Evolutionary conservation across 2,888 invertebrate genomes (phyloP), one percentile per base, ranked within the genome.

Genomic region (Hydriomena furcata): DNA sequence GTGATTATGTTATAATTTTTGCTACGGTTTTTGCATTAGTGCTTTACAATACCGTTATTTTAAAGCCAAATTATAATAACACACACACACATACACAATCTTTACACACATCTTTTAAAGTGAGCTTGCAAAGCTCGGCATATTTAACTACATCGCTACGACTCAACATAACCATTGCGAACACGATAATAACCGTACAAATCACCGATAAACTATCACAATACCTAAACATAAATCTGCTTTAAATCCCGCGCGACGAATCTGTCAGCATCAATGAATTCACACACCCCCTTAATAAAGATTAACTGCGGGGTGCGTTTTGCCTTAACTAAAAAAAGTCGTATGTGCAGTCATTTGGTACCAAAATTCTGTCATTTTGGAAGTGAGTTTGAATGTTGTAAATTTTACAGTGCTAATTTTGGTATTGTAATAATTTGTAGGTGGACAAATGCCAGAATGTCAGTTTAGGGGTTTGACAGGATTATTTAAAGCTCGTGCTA

Each of bases 281-380:
- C 76, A 72, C 79, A 81, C 77, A 76, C 78, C 79, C 82, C 83
- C 79, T 76, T 82, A 82, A 83, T 82, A 84, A 84, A 82, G 84
- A 84, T 86, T 82, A 83, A 83, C 77, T 68, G 67, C 68, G 31
- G 79, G 79, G 74, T 60, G 73, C 52, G 56, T 58, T 62, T 61
- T 23, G 38, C 73, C 70, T 67, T 66, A 70, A 66, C 36, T 58
- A 13, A 23, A 63, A 67, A 77, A 77, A 5, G 69, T 30, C 62
- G 21, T 61, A 79, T 60, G 41, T 53, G 10, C 46, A 11, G 30
- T 11, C 25, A 41, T 31, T 28, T 36, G 40, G 30, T 7, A 20
- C 31, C n/a, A 13, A 17, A 25, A 34, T 7, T 23, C 11, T 10
- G 34, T 1, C 23, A 23, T 55, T 20, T 59, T 64, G 30, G 5